phyloP scores from a whole-genome alignment of 2,888 invertebrate genomes.

The Sicus ferrugineus region DNA sequence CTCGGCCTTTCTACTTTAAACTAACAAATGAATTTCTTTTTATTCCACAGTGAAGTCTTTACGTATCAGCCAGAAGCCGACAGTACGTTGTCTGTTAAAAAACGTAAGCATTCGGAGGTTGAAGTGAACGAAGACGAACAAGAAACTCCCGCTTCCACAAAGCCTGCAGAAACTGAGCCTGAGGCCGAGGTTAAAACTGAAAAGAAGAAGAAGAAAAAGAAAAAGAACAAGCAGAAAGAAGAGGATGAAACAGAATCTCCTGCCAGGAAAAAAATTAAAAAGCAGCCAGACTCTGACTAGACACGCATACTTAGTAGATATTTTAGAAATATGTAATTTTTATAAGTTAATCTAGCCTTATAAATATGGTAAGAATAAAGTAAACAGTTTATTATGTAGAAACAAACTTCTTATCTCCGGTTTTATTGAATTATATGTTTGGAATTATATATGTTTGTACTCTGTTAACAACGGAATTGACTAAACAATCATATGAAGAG shows the following conservation, averaged over 20 bases:
- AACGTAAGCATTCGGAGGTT: constrained; percentile 65
- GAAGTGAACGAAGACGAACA: constrained; percentile 58
- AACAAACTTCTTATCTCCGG: too few species aligned
- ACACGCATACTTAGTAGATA: background rate
- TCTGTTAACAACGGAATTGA: too few species aligned
- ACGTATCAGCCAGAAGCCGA: constrained; percentile 83
- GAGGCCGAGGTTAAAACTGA: constrained; percentile 46
- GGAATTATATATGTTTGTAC: too few species aligned
- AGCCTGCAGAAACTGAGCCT: constrained; percentile 64
- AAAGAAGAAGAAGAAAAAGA: constrained; percentile 58
- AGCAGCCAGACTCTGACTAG: constrained; percentile 40
- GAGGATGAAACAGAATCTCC: constrained; percentile 29
- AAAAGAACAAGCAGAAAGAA: constrained; percentile 47
- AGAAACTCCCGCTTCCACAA: constrained; percentile 54
- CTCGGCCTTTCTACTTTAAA: too few species aligned
- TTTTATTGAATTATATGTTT: too few species aligned
- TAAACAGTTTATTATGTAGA: too few species aligned
- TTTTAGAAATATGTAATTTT: constrained; percentile 27
- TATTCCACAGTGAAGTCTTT: constrained; percentile 74
- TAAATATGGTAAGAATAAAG: background rate
- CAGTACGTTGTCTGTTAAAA: constrained; percentile 74
- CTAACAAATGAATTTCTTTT: constrained; percentile 50
- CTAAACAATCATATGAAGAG: too few species aligned
- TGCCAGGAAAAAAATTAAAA: constrained; percentile 40
- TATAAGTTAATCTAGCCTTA: constrained; percentile 14